Percentiles rank a stretch among this genome's conserved stretches.
phyloP scores from a whole-genome alignment of 1,140 invertebrate species.

The Halictus rubicundus region DNA sequence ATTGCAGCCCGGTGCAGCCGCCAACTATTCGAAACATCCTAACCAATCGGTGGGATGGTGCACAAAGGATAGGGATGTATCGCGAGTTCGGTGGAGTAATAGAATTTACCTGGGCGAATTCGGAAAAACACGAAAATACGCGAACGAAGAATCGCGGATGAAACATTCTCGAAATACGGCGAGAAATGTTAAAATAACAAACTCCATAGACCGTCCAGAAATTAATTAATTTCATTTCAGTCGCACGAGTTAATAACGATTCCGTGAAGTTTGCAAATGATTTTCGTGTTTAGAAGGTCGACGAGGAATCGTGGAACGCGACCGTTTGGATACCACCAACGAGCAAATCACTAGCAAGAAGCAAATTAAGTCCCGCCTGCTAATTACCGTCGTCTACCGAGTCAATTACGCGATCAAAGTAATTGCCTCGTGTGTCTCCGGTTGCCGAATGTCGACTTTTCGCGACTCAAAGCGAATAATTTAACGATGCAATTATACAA shows the following conservation, averaged over 20 bases:
- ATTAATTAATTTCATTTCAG: too few species aligned
- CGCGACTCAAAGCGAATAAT: slow-evolving; percentile 19
- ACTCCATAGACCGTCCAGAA: too few species aligned
- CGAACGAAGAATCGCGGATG: neutral
- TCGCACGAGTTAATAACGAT: too few species aligned
- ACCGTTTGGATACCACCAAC: too few species aligned
- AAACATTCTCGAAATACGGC: too few species aligned
- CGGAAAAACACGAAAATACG: neutral
- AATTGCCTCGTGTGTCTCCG: neutral
- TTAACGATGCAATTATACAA: neutral
- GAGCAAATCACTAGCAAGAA: too few species aligned
- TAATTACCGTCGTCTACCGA: slow-evolving; percentile 8
- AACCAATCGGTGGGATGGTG: slow-evolving; percentile 19
- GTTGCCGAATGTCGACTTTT: slow-evolving; percentile 9
- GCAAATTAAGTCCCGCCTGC: neutral
- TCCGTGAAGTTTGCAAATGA: too few species aligned
- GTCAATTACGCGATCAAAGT: slow-evolving; percentile 32
- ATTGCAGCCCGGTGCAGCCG: neutral
- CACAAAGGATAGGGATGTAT: slow-evolving; percentile 1
- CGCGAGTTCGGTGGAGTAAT: slow-evolving; percentile 24
- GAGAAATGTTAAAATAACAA: too few species aligned
- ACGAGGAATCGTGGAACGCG: neutral
- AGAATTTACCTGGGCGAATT: slow-evolving; percentile 30
- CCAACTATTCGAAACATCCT: slow-evolving; percentile 34
- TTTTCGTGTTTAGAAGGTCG: too few species aligned